Base-by-base conservation (phyloP, 2,888 invertebrate species). In the Chrysolina haemoptera region DNA sequence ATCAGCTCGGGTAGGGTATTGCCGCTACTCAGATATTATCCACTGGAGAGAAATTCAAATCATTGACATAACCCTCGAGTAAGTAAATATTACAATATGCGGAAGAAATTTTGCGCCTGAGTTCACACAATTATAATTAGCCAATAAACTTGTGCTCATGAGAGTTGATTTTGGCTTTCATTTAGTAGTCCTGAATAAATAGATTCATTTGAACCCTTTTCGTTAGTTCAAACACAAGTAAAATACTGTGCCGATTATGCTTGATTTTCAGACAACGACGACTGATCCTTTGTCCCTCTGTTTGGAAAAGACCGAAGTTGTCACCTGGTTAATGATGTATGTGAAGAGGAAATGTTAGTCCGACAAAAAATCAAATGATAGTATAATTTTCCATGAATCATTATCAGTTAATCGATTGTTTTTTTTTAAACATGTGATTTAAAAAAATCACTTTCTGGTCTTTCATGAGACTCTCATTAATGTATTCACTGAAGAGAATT, bases 151-250 rank as follows among this genome's bases (percentile, higher is more conserved):
- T 55, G 50, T 16, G 9, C 53, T 53, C 67, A 18, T 35, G 67
- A 41, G 67, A 67, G 67, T 53, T 27, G 48, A 35, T 66, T 67
- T 67, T 40, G 41, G 67, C 67, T 18, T 40, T 20, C 35, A 41
- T 40, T 67, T 40, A 22, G 55, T 55, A 67, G 67, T 67, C 67
- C 67, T 67, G 55, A 67, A 55, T 55, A 67, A 50, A 67, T 67
- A 59, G 27, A 67, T 67, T 67, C 53, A 41, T 53, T 40, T 20
- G 11, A 67, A 67, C 53, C 67, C 35, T 67, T 55, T 53, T 53
- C 5, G n/a, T 18, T 55, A 53, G 53, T 67, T 53, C 27, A 41
- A 67, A 67, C 55, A 67, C 22, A 40, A 20, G 65, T 20, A 18
- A 50, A 22, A 48, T 22, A n/a, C 18, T 16, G 20, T 55, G 67